phyloP scores from a whole-genome alignment of 2,888 invertebrate genomes.

The Lasioglossum marginatum region DNA sequence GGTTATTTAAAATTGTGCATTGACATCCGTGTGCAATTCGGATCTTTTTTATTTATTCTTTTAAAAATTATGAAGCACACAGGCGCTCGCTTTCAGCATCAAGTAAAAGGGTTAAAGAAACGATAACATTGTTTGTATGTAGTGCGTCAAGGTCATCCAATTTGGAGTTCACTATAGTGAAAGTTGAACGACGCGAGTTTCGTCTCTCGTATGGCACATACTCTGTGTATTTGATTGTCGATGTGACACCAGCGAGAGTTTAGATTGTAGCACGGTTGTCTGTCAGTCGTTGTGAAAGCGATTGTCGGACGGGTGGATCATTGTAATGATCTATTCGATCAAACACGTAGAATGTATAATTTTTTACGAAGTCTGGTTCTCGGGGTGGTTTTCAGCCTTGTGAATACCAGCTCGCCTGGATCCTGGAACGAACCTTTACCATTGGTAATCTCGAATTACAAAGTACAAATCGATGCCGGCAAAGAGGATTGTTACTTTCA shows the following conservation, averaged over 20 bases:
- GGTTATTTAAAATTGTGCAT: not conserved
- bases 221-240: not conserved
- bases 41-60: too few species aligned
- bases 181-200: not conserved
- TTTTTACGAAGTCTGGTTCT: conserved; percentile 47
- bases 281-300: conserved; percentile 51
- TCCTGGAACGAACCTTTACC: conserved; percentile 91
- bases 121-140: not conserved
- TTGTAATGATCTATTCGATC: conserved; percentile 60
- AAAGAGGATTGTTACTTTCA: conserved; percentile 98
- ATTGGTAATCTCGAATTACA: conserved; percentile 98
- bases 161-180: not conserved
- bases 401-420: conserved; percentile 16
- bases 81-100: too few species aligned
- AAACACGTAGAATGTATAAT: conserved; percentile 48
- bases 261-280: conserved; percentile 28
- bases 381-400: conserved; percentile 50
- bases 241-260: not conserved
- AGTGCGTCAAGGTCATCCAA: not conserved
- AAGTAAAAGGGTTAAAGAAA: not conserved
- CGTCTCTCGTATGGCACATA: not conserved
- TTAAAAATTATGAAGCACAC: not conserved
- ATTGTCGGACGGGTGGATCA: conserved; percentile 38
- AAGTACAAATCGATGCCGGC: conserved; percentile 97
- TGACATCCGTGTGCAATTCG: too few species aligned